Evolutionary conservation across 1,140 invertebrate genomes (phyloP), one percentile per base, ranked within the genome.

Genomic region (Zaprionus vittiger): DNA sequence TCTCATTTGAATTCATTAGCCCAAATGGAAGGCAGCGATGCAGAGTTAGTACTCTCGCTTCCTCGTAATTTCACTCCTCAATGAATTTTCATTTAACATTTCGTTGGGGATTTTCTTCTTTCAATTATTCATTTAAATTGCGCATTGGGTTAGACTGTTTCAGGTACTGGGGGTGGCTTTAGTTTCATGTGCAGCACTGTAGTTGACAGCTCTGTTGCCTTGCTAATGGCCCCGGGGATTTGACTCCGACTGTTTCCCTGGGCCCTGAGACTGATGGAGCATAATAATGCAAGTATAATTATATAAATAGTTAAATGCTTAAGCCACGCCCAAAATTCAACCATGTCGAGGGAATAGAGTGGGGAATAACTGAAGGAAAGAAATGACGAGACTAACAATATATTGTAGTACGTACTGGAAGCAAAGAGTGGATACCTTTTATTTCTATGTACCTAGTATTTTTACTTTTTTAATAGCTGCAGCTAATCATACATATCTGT

Each of bases 1-100:
- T 64, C 82, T 79, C 77, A 86, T 87, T 87, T 83, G 73, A 87
- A 87, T 83, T 86, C 77, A 87, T 86, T 83, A 86, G 76, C 70
- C 34, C 47, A 38, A 59, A 47, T 44, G 20, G 28, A 7, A 31
- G 7, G 28, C 1, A 9, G 7, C 28, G 54, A 63, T 31, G 17
- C 22, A 76, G 52, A 11, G 47, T 7, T 7, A 12, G 20, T 14
- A 52, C 4, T 22, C 47, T 52, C 6, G 6, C n/a, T 17, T 17
- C 15, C 37, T 65, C 31, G 61, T 69, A 59, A 73, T 84, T 82
- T 72, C 26, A 60, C 73, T 73, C 69, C 63, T 80, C 73, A 67
- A 61, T 79, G 72, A 56, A 73, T 66, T 80, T 56, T 73, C 76
- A 74, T 68, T 66, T 52, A 66, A 54, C 28, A 69, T 69, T 74